These are phyloP conservation scores for Mus spicilegus DNA, from an alignment of 2,113 vertebrate genomes.

Conservation along the genomic window DNA sequence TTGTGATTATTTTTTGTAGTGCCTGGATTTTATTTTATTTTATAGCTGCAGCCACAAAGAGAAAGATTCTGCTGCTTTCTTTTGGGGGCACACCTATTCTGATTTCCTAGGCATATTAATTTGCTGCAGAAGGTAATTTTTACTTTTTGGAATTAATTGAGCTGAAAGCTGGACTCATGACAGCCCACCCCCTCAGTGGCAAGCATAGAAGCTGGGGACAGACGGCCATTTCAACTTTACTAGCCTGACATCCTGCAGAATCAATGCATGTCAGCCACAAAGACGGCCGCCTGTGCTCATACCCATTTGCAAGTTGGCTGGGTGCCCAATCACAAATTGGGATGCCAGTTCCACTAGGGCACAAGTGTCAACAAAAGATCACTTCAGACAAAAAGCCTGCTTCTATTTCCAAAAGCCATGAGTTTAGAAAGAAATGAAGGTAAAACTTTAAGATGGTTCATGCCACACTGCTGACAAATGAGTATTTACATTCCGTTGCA, in stretches of 20 bases:
- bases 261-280: constrained; percentile 50
- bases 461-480: constrained; percentile 67
- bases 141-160: constrained; percentile 76
- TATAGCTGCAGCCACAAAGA: neutral
- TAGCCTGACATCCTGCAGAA: constrained; percentile 71
- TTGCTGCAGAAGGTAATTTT: constrained; percentile 76
- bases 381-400: constrained; percentile 64
- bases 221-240: constrained; percentile 77
- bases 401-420: constrained; percentile 63
- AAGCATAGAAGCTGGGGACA: constrained; percentile 62
- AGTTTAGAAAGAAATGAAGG: constrained; percentile 10
- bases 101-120: constrained; percentile 65
- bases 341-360: constrained; percentile 74
- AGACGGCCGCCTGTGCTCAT: neutral
- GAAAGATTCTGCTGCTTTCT: constrained; percentile 11
- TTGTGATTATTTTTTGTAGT: neutral
- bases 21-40: neutral
- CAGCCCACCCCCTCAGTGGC: constrained; percentile 44
- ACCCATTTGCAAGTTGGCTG: constrained; percentile 75
- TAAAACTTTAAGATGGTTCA: constrained; percentile 60
- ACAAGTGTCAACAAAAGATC: constrained; percentile 72
- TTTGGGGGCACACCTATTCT: constrained; percentile 18
- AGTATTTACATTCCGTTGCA: constrained; percentile 68
- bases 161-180: constrained; percentile 49
- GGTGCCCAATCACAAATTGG: constrained; percentile 69